Base-by-base conservation (phyloP, 2,888 invertebrate species). In the Gerosis bhagava region DNA sequence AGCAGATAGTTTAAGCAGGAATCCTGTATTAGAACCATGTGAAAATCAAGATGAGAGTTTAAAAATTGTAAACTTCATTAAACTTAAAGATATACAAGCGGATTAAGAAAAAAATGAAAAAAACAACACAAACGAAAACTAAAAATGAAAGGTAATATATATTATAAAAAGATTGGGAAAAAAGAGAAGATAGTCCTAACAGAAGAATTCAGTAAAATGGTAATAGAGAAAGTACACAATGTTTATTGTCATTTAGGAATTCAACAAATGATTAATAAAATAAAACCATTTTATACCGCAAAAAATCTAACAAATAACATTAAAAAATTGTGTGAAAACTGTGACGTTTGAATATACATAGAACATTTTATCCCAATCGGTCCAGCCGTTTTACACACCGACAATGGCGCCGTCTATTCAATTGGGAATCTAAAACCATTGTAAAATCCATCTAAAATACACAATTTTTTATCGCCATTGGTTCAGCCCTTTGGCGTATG, bases 1-100 rank as follows among this genome's bases (percentile, higher is more conserved):
- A 51, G 56, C 57, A n/a, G 59, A 61, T 45, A 50, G 56, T 17
- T 21, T 58, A 13, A 60, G 62, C 19, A 56, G 59, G 34, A 57
- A 59, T 15, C 58, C 59, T 7, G 58, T 60, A 1, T 48, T 57
- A n/a, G 57, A 54, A 21, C 5, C 49, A 26, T 5, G 47, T 43
- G 50, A 53, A 51, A 52, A 58, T 41, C 3, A 5, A 15, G 56
- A 62, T n/a, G 54, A 55, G 21, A 25, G 7, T 8, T 56, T 62
- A 35, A 60, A 59, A 56, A 28, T 54, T n/a, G 48, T 59, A 11
- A 58, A 62, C 21, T 26, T 59, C 5, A 57, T 62, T 21, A 29
- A 28, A n/a, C 2, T 28, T 8, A 5, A 40, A 13, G 13, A 28
- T 8, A 40, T 40, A 6, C 1, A 21, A 28, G 8, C 3, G 5